Evolutionary conservation across 1,140 invertebrate species (phyloP).

Genomic region (Aphaenogaster ashmeadi): DNA sequence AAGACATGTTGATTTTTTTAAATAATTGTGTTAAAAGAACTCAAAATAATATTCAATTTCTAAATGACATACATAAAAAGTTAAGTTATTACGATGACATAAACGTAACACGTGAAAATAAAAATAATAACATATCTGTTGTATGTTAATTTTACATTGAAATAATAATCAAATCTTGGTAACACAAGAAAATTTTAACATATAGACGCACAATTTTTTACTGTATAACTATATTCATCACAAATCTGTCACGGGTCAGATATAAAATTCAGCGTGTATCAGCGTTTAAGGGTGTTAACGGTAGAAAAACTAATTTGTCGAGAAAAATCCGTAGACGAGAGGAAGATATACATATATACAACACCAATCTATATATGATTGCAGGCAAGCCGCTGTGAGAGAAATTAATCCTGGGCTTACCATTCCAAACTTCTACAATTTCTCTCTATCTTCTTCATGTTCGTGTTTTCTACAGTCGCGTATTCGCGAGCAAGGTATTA

Average conservation of each 20-base stretch:
- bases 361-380: conserved; percentile 22
- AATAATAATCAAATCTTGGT: too few species aligned
- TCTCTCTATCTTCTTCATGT: background rate
- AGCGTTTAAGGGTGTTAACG: background rate
- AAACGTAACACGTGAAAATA: too few species aligned
- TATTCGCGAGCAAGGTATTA: conserved; percentile 15
- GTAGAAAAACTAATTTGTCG: background rate
- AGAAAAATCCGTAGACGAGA: background rate
- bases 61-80: too few species aligned
- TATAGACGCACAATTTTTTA: too few species aligned
- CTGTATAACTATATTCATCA: background rate
- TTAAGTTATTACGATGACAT: too few species aligned
- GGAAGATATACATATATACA: background rate
- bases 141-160: too few species aligned
- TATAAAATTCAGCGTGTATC: background rate
- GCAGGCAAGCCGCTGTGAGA: conserved; percentile 25
- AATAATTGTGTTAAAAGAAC: too few species aligned
- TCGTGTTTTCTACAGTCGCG: background rate
- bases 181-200: too few species aligned
- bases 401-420: conserved; percentile 46
- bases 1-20: too few species aligned
- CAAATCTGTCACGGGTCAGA: background rate
- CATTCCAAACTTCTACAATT: conserved; percentile 51
- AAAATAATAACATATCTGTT: too few species aligned
- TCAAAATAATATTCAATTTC: too few species aligned